A percentile compares a stretch with the other conserved stretches of the same genome.
Conservation (phyloP, 2,797 vertebrate genomes). For the Macroramphosus scolopax region DNA sequence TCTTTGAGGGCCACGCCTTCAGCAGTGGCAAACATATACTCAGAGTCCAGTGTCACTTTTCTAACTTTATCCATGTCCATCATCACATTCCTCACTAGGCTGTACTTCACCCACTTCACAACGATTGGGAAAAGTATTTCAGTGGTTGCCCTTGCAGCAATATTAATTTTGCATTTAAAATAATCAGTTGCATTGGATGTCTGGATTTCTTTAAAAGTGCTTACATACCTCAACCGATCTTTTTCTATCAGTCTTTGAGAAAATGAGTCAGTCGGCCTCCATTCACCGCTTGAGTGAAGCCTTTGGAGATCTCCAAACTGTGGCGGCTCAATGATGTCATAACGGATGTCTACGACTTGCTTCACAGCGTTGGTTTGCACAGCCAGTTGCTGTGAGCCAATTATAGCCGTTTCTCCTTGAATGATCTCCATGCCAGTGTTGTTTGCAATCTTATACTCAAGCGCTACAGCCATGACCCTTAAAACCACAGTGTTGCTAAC, state of each 20-base stretch:
- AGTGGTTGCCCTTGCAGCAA: constrained; percentile 77
- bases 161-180: constrained; percentile 85
- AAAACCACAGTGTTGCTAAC: constrained; percentile 90
- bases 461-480: constrained; percentile 80
- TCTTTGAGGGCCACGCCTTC: constrained; percentile 73
- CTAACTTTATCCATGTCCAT: constrained; percentile 80
- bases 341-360: constrained; percentile 80
- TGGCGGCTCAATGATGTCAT: constrained; percentile 78
- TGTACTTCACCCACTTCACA: constrained; percentile 84
- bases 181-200: constrained; percentile 76
- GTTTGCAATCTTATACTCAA: constrained; percentile 82
- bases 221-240: constrained; percentile 78
- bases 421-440: constrained; percentile 80
- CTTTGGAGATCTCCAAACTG: constrained; percentile 85
- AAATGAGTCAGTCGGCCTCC: constrained; percentile 82
- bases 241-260: constrained; percentile 83
- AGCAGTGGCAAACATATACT: constrained; percentile 76
- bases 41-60: constrained; percentile 77
- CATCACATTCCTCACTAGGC: constrained; percentile 76
- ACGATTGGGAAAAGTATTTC: constrained; percentile 81
- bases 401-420: constrained; percentile 79
- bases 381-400: constrained; percentile 78
- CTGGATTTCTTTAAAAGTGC: constrained; percentile 82
- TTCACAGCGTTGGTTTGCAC: constrained; percentile 81
- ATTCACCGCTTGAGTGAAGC: constrained; percentile 78